Conservation (phyloP, 2,888 invertebrate genomes). For the Brachypterus glaber region DNA sequence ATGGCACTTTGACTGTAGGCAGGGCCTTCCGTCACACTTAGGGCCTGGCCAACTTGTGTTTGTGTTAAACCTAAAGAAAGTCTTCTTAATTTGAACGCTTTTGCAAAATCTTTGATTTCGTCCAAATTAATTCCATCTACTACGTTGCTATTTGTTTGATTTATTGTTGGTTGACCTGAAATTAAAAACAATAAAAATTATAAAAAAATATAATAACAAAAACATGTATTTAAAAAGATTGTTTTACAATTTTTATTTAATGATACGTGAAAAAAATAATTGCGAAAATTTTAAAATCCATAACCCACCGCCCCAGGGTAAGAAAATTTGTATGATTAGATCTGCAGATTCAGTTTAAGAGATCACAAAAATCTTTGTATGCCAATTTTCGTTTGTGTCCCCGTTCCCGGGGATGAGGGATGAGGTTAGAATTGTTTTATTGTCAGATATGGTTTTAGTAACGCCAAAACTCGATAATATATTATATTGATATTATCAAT, state of each 20-base stretch:
- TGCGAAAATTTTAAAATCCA: no score
- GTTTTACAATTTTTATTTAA: background rate
- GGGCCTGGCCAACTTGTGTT: constrained; percentile 94
- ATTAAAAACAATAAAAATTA: constrained; percentile 15
- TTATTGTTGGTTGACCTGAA: constrained; percentile 84
- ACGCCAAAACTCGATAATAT: no score
- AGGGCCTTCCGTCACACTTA: constrained; percentile 93
- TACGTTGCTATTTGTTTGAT: constrained; percentile 86
- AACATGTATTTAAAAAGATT: background rate
- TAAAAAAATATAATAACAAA: constrained; percentile 7
- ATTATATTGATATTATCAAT: no score
- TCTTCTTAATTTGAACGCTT: constrained; percentile 89
- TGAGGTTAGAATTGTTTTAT: no score
- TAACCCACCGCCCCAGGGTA: no score
- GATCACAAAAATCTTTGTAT: no score
- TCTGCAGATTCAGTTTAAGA: no score
- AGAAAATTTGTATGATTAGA: no score
- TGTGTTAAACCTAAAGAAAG: constrained; percentile 90
- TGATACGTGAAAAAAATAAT: no score
- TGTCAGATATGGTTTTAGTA: no score
- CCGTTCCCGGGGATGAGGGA: no score
- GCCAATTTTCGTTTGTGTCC: no score
- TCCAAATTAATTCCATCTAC: constrained; percentile 95
- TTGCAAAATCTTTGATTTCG: constrained; percentile 97
- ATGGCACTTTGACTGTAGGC: constrained; percentile 99